Conservation (phyloP, 2,797 vertebrate species). For the Vireo griseus region DNA sequence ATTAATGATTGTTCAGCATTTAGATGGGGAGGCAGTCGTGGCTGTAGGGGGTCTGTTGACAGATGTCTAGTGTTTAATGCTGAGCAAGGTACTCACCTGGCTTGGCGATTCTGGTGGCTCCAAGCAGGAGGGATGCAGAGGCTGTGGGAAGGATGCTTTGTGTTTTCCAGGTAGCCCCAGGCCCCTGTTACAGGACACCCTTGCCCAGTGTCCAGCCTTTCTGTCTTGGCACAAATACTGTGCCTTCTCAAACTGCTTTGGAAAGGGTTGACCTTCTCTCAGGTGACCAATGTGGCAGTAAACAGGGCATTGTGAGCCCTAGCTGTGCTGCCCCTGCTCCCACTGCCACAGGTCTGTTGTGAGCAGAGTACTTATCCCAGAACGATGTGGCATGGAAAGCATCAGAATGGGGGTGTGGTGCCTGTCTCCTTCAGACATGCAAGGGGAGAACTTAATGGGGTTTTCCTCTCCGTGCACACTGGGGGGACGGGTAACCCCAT, state of each 20-base stretch:
- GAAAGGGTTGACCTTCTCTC: background rate
- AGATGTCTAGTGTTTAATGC: background rate
- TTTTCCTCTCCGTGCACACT: background rate
- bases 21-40: background rate
- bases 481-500: background rate
- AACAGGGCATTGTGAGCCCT: background rate
- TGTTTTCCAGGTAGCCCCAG: background rate
- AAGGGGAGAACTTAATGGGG: accelerated
- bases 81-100: background rate
- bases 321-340: background rate
- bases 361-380: background rate
- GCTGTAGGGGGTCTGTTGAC: slow-evolving; percentile 2
- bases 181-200: accelerated
- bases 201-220: background rate
- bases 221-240: background rate
- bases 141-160: background rate
- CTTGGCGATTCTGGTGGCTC: background rate
- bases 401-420: accelerated
- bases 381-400: accelerated
- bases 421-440: background rate
- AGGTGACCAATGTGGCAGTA: accelerated
- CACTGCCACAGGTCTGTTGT: background rate
- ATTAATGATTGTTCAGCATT: background rate
- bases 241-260: background rate
- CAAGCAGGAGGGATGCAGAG: background rate